Evolutionary conservation across 2,888 invertebrate species (phyloP), one percentile per base, ranked within the genome.

Genomic region (Diploptera punctata): DNA sequence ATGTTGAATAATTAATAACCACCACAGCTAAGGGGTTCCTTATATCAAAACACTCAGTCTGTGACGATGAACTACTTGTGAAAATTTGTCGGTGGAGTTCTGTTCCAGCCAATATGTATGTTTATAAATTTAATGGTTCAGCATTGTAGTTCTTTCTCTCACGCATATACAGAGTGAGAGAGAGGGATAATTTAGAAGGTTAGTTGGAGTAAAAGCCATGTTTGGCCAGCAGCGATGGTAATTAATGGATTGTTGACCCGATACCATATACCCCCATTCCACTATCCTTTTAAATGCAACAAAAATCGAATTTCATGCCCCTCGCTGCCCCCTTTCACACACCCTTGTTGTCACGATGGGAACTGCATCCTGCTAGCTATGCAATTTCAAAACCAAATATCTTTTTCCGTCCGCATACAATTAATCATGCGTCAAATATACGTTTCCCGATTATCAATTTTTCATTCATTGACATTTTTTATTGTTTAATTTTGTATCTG

Each of bases 191-290:
- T n/a, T n/a, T n/a, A n/a, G n/a, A 29, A n/a, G 2, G 57, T 29
- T 24, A 24, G 24, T 24, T 16, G 57, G n/a, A 57, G 29, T 29
- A 29, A 24, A 57, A 10, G 57, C 57, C 57, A 57, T 29, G 57
- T 57, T 57, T 31, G 29, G 57, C 57, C 57, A 57, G 16, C 54
- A 24, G 57, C 57, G 57, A 57, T 19, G 44, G 65, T 65, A 65
- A 65, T 65, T 65, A 65, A 65, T 65, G 47, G 44, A 65, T 47
- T 65, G 65, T 47, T 65, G 47, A 65, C 65, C 43, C 26, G 26
- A 47, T 19, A 29, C 16, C 26, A 47, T n/a, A 47, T 3, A 9
- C n/a, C n/a, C 18, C 47, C 47, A n/a, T 47, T n/a, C 47, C 3
- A 4, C 47, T n/a, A 10, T 47, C n/a, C 47, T 4, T n/a, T n/a